phyloP scores from a whole-genome alignment of 2,113 vertebrate species.

The Laticauda colubrina region DNA sequence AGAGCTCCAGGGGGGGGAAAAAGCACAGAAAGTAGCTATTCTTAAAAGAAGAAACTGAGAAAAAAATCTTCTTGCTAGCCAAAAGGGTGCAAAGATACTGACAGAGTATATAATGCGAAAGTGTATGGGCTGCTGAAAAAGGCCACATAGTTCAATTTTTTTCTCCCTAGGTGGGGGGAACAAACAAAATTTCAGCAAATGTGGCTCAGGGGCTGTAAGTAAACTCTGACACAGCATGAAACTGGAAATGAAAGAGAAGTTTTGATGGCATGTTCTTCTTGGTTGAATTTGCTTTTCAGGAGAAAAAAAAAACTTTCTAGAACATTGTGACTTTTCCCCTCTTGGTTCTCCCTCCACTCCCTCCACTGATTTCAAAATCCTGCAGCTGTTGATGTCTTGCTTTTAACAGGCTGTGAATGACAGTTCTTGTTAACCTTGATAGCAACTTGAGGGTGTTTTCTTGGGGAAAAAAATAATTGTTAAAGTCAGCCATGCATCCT shows the following conservation, averaged over 20 bases:
- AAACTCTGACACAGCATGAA: neutral
- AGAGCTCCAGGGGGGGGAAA: constrained; percentile 5
- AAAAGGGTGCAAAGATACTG: constrained; percentile 42
- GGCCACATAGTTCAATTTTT: neutral
- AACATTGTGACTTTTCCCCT: neutral
- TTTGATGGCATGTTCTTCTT: neutral
- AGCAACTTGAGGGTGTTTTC: no score
- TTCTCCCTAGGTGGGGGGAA: neutral
- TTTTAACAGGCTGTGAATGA: neutral
- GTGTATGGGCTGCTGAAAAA: constrained; percentile 46
- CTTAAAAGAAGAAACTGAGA: constrained; percentile 38
- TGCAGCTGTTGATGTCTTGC: neutral
- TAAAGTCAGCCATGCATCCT: neutral
- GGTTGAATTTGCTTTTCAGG: neutral
- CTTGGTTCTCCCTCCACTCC: neutral
- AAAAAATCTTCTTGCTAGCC: constrained; percentile 49
- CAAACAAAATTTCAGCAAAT: neutral
- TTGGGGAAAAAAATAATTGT: neutral
- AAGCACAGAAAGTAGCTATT: constrained; percentile 26
- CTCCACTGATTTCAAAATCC: neutral
- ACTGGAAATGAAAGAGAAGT: neutral
- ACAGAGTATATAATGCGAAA: constrained; percentile 42
- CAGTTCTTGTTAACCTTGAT: neutral
- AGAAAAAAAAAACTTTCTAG: neutral
- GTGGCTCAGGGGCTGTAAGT: neutral